Percentiles rank a stretch among this genome's conserved stretches.
Evolutionary conservation across 2,888 invertebrate genomes (phyloP).

Genomic region (Eupithecia exiguata): DNA sequence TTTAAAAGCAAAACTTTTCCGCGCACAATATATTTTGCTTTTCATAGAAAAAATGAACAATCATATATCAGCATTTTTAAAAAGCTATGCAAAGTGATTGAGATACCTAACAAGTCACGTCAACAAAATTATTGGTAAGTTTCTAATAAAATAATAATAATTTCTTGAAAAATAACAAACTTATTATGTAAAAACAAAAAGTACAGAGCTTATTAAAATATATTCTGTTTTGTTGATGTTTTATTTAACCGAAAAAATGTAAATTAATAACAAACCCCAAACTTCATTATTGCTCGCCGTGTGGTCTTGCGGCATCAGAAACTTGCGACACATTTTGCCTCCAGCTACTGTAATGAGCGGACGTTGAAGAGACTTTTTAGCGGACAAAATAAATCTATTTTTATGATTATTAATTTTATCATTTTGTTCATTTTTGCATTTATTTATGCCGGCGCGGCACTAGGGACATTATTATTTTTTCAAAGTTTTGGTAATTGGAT

Average conservation of each 20-base stretch:
- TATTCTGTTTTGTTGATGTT: background rate
- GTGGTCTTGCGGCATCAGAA: slow-evolving; percentile 3
- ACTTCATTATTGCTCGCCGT: slow-evolving; percentile 2
- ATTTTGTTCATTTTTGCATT: background rate
- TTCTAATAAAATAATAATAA: background rate
- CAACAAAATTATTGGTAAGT: background rate
- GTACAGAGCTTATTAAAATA: background rate
- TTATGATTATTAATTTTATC: background rate
- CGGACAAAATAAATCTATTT: background rate
- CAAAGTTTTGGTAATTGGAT: too few species aligned
- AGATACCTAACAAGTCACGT: background rate
- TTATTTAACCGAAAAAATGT: background rate
- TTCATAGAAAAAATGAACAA: too few species aligned
- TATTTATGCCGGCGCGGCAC: too few species aligned
- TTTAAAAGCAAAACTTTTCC: too few species aligned
- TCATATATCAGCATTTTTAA: too few species aligned
- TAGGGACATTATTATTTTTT: too few species aligned
- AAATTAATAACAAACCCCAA: background rate
- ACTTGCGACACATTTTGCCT: slow-evolving; percentile 3
- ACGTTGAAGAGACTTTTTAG: background rate
- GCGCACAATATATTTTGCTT: too few species aligned
- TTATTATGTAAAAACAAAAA: background rate
- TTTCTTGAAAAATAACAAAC: background rate
- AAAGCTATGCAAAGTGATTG: too few species aligned
- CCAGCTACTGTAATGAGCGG: slow-evolving; percentile 3